These are phyloP conservation scores for Drosophila quadrilineata DNA, from an alignment of 1,140 invertebrate species.

Conservation along the genomic window DNA sequence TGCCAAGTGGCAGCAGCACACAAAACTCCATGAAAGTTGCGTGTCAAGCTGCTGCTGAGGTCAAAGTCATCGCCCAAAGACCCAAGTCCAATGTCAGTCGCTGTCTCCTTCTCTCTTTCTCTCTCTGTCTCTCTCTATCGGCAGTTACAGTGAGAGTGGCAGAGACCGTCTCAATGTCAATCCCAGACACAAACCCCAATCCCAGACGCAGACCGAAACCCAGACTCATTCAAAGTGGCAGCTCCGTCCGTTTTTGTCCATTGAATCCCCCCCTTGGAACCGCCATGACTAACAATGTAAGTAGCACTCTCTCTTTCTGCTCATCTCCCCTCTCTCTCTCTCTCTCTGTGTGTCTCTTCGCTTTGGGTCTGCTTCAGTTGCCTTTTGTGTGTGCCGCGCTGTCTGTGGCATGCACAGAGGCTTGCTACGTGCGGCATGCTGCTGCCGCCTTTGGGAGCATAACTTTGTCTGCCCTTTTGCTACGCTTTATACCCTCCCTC, in stretches of 20 bases:
- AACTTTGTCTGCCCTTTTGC: constrained; percentile 49
- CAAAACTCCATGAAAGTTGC: constrained; percentile 33
- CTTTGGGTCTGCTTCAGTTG: background rate
- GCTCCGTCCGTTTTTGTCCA: background rate
- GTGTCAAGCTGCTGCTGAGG: constrained; percentile 52
- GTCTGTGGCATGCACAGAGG: constrained; percentile 1
- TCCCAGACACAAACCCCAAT: no score
- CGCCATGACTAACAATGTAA: constrained; percentile 57
- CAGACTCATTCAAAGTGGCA: background rate
- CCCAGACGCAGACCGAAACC: no score
- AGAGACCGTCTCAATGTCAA: background rate
- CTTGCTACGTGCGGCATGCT: constrained; percentile 45
- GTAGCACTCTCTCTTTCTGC: constrained; percentile 40
- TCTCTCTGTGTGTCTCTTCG: background rate
- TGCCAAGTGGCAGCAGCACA: background rate
- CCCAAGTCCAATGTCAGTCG: constrained; percentile 23
- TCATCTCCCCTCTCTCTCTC: background rate
- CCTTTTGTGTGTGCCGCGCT: constrained; percentile 33
- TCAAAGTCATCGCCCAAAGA: constrained; percentile 46
- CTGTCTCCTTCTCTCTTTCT: no score
- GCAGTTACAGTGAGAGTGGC: no score
- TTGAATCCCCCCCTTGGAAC: constrained; percentile 29
- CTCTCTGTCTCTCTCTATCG: no score
- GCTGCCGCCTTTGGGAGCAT: constrained; percentile 35
- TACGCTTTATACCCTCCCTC: constrained; percentile 3